Evolutionary conservation across 2,113 vertebrate species (phyloP).

Genomic region (Triplophysa dalaica): DNA sequence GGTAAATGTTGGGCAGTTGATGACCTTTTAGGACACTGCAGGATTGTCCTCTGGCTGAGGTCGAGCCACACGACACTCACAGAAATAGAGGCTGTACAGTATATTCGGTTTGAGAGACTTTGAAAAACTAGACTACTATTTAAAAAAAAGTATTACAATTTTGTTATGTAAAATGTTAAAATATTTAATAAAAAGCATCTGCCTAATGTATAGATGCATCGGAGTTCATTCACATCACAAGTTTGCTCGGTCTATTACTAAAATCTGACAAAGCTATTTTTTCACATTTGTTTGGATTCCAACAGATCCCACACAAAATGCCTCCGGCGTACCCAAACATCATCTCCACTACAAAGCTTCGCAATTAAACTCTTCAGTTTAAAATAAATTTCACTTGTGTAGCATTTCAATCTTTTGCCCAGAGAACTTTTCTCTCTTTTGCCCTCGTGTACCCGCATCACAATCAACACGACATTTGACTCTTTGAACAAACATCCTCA

Average conservation of each 20-base stretch:
- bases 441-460: background rate
- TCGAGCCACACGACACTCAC: background rate
- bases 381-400: slow-evolving; percentile 20
- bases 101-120: background rate
- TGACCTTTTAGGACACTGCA: slow-evolving; percentile 30
- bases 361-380: slow-evolving; percentile 3
- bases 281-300: background rate
- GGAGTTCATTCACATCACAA: background rate
- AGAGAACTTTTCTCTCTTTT: background rate
- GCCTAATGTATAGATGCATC: no score
- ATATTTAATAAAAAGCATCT: no score
- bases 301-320: slow-evolving; percentile 29
- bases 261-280: background rate
- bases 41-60: slow-evolving; percentile 15
- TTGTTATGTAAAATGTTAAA: no score
- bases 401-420: background rate
- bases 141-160: background rate
- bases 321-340: background rate
- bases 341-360: background rate
- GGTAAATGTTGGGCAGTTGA: slow-evolving; percentile 8
- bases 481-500: slow-evolving; percentile 38
- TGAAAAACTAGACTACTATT: slow-evolving; percentile 1
- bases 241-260: background rate
- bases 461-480: background rate
- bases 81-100: slow-evolving; percentile 6